Percentiles rank a stretch among this genome's conserved stretches.
Conservation (phyloP, 2,888 invertebrate genomes). For the Caenorhabditis virilis region DNA sequence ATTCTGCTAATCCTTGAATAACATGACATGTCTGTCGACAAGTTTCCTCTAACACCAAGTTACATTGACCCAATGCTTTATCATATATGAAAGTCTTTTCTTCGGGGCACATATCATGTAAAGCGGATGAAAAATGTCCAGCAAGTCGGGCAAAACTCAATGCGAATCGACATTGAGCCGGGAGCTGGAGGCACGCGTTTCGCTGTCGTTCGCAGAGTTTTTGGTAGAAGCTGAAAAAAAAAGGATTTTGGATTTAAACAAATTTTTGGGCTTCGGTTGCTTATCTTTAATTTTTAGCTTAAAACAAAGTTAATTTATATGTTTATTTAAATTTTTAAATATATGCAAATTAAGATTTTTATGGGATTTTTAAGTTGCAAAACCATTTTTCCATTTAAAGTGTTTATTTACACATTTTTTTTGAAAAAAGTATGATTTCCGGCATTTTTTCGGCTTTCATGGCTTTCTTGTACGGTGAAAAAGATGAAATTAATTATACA, state of each 20-base stretch:
- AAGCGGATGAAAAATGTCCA: constrained; percentile 95
- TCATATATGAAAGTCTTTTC: constrained; percentile 73
- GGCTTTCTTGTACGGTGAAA: no score
- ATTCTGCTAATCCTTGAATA: constrained; percentile 95
- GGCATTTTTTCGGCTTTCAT: no score
- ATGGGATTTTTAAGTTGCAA: no score
- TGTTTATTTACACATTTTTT: no score
- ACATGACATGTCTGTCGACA: constrained; percentile 98
- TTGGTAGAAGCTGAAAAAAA: constrained; percentile 74
- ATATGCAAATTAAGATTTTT: no score
- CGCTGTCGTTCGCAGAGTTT: constrained; percentile 77
- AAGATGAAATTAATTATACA: no score
- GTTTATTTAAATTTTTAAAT: no score
- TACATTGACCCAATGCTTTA: constrained; percentile 82
- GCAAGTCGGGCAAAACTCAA: constrained; percentile 96
- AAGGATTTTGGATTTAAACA: not conserved
- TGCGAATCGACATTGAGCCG: constrained; percentile 90
- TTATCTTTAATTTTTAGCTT: no score
- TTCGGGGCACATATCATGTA: constrained; percentile 96
- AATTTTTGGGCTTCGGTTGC: no score
- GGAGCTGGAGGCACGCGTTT: constrained; percentile 97
- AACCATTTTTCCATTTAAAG: no score
- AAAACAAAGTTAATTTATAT: no score
- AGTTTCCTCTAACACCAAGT: constrained; percentile 97
- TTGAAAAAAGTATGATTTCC: no score